A percentile compares a stretch with the other conserved stretches of the same genome.
Evolutionary conservation across 2,888 invertebrate species (phyloP).

Genomic region (Drosophila kuntzei): DNA sequence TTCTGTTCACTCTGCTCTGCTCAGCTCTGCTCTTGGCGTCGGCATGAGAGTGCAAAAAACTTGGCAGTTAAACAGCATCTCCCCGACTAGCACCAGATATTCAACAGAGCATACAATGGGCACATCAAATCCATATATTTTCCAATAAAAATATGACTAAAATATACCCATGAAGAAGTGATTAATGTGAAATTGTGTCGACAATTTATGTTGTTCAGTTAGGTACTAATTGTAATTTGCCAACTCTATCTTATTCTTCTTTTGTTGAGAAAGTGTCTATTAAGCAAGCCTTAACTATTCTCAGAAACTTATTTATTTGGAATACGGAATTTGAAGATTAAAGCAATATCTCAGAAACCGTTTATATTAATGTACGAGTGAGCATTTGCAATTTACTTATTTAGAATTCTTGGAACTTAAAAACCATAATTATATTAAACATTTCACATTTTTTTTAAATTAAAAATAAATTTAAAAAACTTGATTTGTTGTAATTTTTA

Average conservation of each 20-base stretch:
- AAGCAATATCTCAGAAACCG: too few species aligned
- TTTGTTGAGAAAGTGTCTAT: neutral
- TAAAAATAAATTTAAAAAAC: too few species aligned
- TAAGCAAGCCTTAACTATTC: neutral
- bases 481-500: too few species aligned
- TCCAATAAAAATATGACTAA: neutral
- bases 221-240: neutral
- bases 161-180: neutral
- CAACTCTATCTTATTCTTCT: neutral
- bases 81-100: slow-evolving; percentile 41
- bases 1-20: slow-evolving; percentile 11
- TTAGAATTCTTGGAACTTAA: too few species aligned
- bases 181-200: neutral
- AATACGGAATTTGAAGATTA: too few species aligned
- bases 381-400: too few species aligned
- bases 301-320: neutral
- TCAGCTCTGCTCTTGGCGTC: slow-evolving; percentile 43
- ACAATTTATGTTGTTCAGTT: neutral
- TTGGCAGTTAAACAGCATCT: slow-evolving; percentile 71
- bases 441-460: too few species aligned
- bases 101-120: slow-evolving; percentile 55
- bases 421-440: too few species aligned
- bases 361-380: too few species aligned
- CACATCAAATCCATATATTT: neutral
- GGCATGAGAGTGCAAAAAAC: slow-evolving; percentile 74